Evolutionary conservation across 2,113 vertebrate species (phyloP).

Genomic region (Laticauda laticaudata): DNA sequence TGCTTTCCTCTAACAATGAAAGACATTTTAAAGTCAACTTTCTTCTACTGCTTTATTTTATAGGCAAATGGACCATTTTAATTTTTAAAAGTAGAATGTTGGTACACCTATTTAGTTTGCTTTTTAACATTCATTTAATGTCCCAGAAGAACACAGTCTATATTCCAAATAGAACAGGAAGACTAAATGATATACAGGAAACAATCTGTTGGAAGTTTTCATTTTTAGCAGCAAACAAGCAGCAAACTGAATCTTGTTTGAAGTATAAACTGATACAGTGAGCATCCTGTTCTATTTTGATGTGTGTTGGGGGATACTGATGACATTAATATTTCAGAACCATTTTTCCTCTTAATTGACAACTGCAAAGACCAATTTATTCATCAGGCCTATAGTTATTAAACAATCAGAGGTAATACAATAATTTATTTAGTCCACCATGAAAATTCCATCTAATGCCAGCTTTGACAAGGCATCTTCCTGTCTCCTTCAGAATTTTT

Average conservation of each 20-base stretch:
- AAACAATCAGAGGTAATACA: background rate
- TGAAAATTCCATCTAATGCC: background rate
- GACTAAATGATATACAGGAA: background rate
- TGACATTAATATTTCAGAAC: background rate
- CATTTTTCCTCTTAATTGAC: background rate
- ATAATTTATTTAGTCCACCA: background rate
- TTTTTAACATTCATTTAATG: background rate
- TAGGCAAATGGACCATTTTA: conserved; percentile 1
- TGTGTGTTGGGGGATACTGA: background rate
- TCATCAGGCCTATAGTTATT: background rate
- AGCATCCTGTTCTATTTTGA: background rate
- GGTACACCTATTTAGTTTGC: background rate
- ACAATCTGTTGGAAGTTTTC: background rate
- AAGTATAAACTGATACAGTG: background rate
- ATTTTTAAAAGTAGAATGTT: conserved; percentile 5
- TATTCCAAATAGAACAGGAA: background rate
- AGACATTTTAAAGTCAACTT: conserved; percentile 12
- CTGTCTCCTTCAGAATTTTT: background rate
- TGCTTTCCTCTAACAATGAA: conserved; percentile 1
- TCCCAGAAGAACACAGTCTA: background rate
- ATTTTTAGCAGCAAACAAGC: background rate
- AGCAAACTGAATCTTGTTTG: background rate
- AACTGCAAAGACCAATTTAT: background rate
- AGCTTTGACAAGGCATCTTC: background rate
- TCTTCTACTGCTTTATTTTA: background rate